A percentile compares a stretch with the other conserved stretches of the same genome.
phyloP scores from a whole-genome alignment of 1,140 invertebrate genomes.

The Eciton burchellii region DNA sequence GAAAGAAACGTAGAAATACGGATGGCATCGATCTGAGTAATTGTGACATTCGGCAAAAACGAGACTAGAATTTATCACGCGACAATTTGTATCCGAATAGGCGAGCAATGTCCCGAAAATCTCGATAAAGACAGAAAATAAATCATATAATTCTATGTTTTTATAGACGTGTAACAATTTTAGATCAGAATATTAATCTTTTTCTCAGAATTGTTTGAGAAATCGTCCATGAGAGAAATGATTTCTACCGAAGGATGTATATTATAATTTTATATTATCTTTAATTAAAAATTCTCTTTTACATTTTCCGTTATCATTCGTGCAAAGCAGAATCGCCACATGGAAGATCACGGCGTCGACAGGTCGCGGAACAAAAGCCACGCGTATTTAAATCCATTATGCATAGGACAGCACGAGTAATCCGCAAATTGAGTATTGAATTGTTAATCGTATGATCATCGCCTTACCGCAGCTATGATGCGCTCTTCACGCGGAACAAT shows the following conservation, averaged over 20 bases:
- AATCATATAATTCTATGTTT: not conserved
- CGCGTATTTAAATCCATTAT: not conserved
- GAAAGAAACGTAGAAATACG: conserved; percentile 3
- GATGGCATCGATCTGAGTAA: not conserved
- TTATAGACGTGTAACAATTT: no score
- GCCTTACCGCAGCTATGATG: not conserved
- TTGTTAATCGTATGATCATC: conserved; percentile 36
- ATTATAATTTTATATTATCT: no score
- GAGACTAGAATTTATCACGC: no score
- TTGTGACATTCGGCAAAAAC: no score
- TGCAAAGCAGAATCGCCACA: not conserved
- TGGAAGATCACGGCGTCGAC: not conserved
- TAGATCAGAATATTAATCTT: no score
- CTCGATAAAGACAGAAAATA: not conserved
- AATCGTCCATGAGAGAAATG: no score
- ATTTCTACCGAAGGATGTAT: no score
- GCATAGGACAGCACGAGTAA: conserved; percentile 4
- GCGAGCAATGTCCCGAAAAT: no score
- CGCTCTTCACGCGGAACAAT: conserved; percentile 36
- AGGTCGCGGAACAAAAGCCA: not conserved
- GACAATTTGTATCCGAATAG: no score
- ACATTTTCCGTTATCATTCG: not conserved
- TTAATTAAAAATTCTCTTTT: not conserved
- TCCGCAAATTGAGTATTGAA: conserved; percentile 19
- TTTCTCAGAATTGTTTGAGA: no score